These are phyloP conservation scores for Agriotes lineatus DNA, from an alignment of 2,888 invertebrate species.

Conservation along the genomic window DNA sequence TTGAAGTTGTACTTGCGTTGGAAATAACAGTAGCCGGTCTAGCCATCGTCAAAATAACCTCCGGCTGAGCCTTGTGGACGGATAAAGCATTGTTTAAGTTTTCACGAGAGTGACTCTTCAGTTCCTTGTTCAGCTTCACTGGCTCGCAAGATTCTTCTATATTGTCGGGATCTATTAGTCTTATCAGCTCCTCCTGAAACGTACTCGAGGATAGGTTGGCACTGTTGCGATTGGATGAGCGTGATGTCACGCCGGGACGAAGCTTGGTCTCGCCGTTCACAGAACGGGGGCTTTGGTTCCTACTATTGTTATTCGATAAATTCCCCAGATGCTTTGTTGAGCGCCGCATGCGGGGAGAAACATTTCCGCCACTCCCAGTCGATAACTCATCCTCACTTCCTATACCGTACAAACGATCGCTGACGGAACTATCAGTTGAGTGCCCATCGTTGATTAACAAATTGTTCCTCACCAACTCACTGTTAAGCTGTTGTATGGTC, in stretches of 20 bases:
- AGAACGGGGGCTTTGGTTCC: conserved; percentile 74
- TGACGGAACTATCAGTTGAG: conserved; percentile 69
- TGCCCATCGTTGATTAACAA: conserved; percentile 66
- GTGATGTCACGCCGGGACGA: conserved; percentile 66
- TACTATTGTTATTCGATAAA: conserved; percentile 66
- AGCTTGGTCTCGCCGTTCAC: conserved; percentile 71
- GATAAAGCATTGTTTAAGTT: conserved; percentile 61
- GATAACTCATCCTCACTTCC: conserved; percentile 72
- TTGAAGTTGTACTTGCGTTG: conserved; percentile 72
- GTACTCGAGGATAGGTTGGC: conserved; percentile 73
- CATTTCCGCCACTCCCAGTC: conserved; percentile 69
- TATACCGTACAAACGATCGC: conserved; percentile 63
- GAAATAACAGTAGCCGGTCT: conserved; percentile 76
- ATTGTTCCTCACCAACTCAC: conserved; percentile 59
- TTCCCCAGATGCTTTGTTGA: conserved; percentile 65
- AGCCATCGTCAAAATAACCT: conserved; percentile 75
- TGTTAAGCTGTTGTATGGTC: conserved; percentile 54
- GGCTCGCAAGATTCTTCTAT: conserved; percentile 58
- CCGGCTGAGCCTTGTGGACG: conserved; percentile 65
- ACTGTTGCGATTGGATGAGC: conserved; percentile 71
- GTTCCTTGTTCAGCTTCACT: conserved; percentile 51
- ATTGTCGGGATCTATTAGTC: conserved; percentile 86
- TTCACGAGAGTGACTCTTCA: conserved; percentile 59
- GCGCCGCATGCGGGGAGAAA: conserved; percentile 68
- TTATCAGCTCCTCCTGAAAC: conserved; percentile 85